Conservation (phyloP, 2,113 vertebrate genomes). For the Rhineura floridana region DNA sequence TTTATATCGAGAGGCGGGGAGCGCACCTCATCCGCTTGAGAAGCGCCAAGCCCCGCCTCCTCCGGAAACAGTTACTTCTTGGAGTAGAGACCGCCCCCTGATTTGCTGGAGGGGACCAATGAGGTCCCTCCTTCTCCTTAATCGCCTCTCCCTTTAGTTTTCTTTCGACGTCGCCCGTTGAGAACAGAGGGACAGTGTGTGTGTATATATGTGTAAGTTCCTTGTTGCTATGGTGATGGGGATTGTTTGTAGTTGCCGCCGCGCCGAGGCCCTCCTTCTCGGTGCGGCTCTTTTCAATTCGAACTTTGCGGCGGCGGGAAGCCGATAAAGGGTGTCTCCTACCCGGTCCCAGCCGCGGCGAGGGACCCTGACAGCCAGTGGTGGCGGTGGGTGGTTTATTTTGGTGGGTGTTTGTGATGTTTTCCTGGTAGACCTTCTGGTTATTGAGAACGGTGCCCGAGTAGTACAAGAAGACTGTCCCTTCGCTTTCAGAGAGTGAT, state of each 20-base stretch:
- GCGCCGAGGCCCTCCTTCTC: background rate
- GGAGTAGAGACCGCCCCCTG: background rate
- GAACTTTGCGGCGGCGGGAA: background rate
- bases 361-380: background rate
- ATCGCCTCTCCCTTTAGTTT: too few relatives aligned
- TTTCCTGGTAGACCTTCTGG: background rate
- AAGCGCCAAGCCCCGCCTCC: background rate
- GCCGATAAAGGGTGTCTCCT: background rate
- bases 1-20: background rate
- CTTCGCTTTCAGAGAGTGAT: background rate
- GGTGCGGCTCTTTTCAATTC: background rate
- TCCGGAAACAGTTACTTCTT: background rate
- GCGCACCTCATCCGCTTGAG: background rate
- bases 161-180: background rate
- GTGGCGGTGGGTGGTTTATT: background rate
- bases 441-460: too few relatives aligned
- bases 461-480: background rate
- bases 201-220: background rate
- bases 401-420: background rate
- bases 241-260: background rate
- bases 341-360: background rate
- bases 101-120: background rate
- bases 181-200: background rate
- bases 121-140: background rate
- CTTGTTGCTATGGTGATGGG: background rate